These are phyloP conservation scores for Cylas formicarius DNA, from an alignment of 1,140 invertebrate genomes.

Conservation along the genomic window DNA sequence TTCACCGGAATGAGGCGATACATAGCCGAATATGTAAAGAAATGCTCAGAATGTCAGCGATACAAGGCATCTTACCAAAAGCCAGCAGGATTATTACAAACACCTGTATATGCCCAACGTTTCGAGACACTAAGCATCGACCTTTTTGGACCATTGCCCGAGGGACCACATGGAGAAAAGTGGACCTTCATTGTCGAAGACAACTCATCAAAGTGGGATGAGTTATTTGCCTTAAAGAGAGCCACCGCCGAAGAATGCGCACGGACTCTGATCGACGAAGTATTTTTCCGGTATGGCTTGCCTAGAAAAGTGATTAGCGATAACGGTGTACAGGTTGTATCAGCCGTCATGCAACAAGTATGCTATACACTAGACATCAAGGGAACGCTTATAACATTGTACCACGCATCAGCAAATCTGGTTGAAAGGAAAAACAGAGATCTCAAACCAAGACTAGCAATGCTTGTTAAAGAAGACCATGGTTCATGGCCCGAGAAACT, in stretches of 20 bases:
- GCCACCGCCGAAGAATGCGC: slow-evolving; percentile 1
- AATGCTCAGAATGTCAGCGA: slow-evolving; percentile 9
- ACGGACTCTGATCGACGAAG: no score
- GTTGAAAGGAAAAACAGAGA: no score
- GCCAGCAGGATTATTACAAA: slow-evolving; percentile 22
- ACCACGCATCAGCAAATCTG: no score
- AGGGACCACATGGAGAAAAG: background rate
- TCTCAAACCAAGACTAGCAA: no score
- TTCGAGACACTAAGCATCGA: slow-evolving; percentile 27
- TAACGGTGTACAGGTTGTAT: no score
- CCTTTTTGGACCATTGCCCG: slow-evolving; percentile 25
- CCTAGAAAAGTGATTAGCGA: no score
- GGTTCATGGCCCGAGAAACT: no score
- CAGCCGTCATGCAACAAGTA: no score
- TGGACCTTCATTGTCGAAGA: slow-evolving; percentile 28
- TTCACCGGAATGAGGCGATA: slow-evolving; percentile 32
- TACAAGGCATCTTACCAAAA: slow-evolving; percentile 23
- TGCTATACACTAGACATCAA: no score
- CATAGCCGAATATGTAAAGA: slow-evolving; percentile 24
- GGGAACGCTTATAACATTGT: no score
- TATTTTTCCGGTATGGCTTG: no score
- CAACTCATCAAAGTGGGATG: slow-evolving; percentile 1
- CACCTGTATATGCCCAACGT: slow-evolving; percentile 11
- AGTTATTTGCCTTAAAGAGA: background rate
- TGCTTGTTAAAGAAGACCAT: no score